Evolutionary conservation across 2,888 invertebrate species (phyloP).

Genomic region (Drosophila antonietae): DNA sequence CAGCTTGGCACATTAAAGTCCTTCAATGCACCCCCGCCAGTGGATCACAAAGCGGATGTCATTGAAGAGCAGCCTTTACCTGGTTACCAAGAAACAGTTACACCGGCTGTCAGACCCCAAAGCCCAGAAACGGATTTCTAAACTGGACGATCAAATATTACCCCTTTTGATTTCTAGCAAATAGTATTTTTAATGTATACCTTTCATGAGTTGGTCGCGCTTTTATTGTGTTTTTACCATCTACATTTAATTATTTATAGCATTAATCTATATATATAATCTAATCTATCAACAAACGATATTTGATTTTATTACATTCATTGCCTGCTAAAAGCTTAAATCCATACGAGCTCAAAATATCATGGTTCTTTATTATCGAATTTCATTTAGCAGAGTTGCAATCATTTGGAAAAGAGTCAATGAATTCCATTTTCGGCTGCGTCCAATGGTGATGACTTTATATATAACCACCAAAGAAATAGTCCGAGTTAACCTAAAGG

Average conservation of each 20-base stretch:
- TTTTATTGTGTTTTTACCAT: conserved; percentile 23
- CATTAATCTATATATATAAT: conserved; percentile 18
- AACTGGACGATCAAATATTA: conserved; percentile 15
- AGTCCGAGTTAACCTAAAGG: not conserved
- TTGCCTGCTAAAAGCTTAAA: not conserved
- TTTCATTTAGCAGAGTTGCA: not conserved
- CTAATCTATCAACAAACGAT: not conserved
- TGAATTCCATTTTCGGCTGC: not conserved
- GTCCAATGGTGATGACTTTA: not conserved
- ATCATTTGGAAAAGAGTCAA: not conserved
- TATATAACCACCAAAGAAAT: not conserved
- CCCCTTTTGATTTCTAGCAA: conserved; percentile 6
- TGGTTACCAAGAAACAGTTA: not conserved
- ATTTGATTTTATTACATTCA: not conserved
- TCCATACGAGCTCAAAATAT: not conserved
- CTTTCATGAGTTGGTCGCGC: not conserved
- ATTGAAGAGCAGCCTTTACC: conserved; percentile 9
- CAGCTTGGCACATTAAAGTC: conserved; percentile 80
- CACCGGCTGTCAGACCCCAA: conserved; percentile 67
- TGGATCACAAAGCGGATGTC: conserved; percentile 8
- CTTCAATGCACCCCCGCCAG: conserved; percentile 63
- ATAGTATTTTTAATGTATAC: conserved; percentile 4
- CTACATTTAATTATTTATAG: conserved; percentile 49
- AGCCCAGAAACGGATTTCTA: conserved; percentile 83
- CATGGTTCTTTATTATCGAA: not conserved